These are phyloP conservation scores for Chrysocyon brachyurus DNA, from an alignment of 2,797 vertebrate genomes.

Conservation along the genomic window DNA sequence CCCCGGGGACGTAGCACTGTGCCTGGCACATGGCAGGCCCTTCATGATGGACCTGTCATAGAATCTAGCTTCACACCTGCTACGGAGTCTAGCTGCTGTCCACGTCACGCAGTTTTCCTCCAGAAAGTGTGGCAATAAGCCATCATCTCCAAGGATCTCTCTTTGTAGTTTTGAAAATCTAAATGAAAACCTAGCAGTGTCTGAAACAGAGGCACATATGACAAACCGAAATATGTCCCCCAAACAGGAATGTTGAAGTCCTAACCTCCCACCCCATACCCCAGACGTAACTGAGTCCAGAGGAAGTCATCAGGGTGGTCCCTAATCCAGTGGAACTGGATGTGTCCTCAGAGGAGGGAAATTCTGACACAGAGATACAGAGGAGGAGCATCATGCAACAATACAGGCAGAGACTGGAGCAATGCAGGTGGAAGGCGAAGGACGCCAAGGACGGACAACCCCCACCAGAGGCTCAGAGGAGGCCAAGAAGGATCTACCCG, in stretches of 20 bases:
- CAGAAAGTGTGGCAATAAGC: not conserved
- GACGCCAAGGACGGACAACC: not conserved
- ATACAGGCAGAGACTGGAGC: not conserved
- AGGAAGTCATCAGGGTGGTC: not conserved
- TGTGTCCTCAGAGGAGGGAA: not conserved
- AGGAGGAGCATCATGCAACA: not conserved
- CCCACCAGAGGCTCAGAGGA: not conserved
- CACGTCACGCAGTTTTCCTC: rapidly evolving
- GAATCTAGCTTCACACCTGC: not conserved
- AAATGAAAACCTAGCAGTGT: not conserved
- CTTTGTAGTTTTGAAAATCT: not conserved
- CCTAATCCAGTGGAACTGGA: not conserved
- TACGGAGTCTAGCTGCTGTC: not conserved
- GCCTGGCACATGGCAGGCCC: not conserved
- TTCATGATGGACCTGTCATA: rapidly evolving
- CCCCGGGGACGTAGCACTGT: not conserved
- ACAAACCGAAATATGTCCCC: not conserved
- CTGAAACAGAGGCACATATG: not conserved
- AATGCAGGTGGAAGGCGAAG: not conserved
- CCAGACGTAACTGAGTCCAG: not conserved
- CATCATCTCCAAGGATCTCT: not conserved
- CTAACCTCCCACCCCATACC: not conserved
- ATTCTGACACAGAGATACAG: not conserved
- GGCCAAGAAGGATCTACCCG: not conserved
- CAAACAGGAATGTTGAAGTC: not conserved